Evolutionary conservation across 2,888 invertebrate genomes (phyloP).

Genomic region (Chloromyia formosa): DNA sequence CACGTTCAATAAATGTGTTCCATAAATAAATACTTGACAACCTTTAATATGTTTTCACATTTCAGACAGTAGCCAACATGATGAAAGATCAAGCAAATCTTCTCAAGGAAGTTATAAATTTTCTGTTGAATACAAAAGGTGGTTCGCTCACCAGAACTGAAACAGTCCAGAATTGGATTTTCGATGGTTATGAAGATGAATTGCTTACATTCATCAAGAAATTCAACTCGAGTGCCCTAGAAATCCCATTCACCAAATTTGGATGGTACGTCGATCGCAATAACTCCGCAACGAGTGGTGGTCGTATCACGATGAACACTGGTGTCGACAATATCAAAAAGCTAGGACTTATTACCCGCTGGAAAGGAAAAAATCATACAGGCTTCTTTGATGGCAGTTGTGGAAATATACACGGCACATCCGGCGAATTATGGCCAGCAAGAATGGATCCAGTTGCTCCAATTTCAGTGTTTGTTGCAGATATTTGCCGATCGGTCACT

Average conservation of each 20-base stretch:
- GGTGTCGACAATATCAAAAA: constrained; percentile 72
- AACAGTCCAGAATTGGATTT: constrained; percentile 74
- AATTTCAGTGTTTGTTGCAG: constrained; percentile 76
- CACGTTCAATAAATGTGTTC: too few relatives aligned
- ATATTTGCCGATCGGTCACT: constrained; percentile 78
- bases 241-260: constrained; percentile 79
- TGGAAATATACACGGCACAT: constrained; percentile 75
- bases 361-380: constrained; percentile 72
- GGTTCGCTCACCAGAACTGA: constrained; percentile 68
- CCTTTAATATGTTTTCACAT: too few relatives aligned
- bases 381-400: constrained; percentile 71
- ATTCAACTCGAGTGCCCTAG: constrained; percentile 64
- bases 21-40: too few relatives aligned
- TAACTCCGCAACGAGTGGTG: constrained; percentile 76
- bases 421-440: constrained; percentile 85
- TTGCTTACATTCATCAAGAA: constrained; percentile 69
- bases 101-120: constrained; percentile 66
- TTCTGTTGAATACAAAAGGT: constrained; percentile 67
- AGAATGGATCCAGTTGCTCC: constrained; percentile 64
- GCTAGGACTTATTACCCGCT: constrained; percentile 74
- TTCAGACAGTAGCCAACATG: constrained; percentile 72
- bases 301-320: constrained; percentile 79
- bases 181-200: constrained; percentile 83
- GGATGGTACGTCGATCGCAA: constrained; percentile 89
- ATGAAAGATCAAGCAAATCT: constrained; percentile 65